phyloP scores from a whole-genome alignment of 2,797 vertebrate genomes.

The Poeciliopsis paucimaculata region DNA sequence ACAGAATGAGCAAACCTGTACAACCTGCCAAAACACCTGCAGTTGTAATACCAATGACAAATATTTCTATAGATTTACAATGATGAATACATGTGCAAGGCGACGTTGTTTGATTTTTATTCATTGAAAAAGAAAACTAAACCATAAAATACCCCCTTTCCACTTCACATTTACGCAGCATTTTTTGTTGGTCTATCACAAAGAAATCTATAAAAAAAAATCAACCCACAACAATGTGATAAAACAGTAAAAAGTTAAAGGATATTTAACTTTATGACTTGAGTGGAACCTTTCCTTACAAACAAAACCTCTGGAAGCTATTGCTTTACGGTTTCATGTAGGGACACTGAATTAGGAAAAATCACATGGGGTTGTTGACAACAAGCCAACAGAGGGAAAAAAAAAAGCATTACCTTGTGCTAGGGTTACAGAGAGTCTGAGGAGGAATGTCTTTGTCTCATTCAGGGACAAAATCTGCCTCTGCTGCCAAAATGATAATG shows the following conservation, averaged over 20 bases:
- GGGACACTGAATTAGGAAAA: constrained; percentile 43
- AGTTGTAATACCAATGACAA: background rate
- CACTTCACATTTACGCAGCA: background rate
- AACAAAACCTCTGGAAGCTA: background rate
- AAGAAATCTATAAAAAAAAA: background rate
- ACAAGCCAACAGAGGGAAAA: constrained; percentile 22
- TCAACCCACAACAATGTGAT: background rate
- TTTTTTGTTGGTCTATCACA: background rate
- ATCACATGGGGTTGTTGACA: constrained; percentile 64
- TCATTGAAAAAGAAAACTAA: background rate
- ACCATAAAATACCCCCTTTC: background rate
- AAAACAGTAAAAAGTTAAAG: background rate
- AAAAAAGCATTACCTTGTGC: constrained; percentile 13
- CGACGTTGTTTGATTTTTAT: background rate
- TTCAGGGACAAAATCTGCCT: background rate
- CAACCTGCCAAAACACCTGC: background rate
- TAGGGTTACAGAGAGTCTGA: constrained; percentile 18
- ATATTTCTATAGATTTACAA: background rate
- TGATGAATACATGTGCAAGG: background rate
- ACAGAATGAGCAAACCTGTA: background rate
- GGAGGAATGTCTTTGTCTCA: constrained; percentile 10
- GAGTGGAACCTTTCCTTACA: background rate
- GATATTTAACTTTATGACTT: background rate
- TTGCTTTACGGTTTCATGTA: background rate
- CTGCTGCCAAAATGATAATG: background rate